Base-by-base conservation (phyloP, 2,888 invertebrate species). In the Junonia oenone region DNA sequence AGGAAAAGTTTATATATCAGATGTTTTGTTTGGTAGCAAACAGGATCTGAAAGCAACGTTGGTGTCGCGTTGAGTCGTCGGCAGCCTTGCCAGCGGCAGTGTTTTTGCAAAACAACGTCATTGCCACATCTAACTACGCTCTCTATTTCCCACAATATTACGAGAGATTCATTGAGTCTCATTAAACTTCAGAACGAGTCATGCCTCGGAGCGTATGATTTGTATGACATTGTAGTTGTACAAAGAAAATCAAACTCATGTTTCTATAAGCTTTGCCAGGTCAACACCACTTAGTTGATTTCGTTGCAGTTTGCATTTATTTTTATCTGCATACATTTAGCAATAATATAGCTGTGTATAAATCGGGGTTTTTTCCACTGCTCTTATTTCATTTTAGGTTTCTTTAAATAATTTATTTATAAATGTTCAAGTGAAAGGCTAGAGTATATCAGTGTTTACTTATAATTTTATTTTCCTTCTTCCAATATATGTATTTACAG, bases 31-130 rank as follows among this genome's bases (percentile, higher is more conserved):
- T 2, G 17, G 19, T 4, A 43, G 35, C 63, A 62, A 62, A 66
- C 68, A 63, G 71, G 75, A 80, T 79, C 78, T 72, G 48, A 55
- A 49, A 31, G 49, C 45, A 55, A 43, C 17, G 49, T 55, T 35
- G 43, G 55, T 48, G 49, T 74, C 63, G 62, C 60, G 63, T 55
- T 61, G 62, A n/a, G 22, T 13, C n/a, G 74, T 69, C 74, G 75
- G 70, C 80, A 82, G 78, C 83, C 84, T 86, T 83, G 86, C 82
- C 78, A 64, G 75, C 67, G 79, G 84, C 83, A 69, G 62, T 72
- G 78, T 81, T 81, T 83, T 79, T 81, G 82, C 84, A 81, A 84
- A 83, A 81, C 81, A 79, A 76, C 70, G 71, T 58, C 69, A 71
- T 86, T 84, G 78, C 85, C 75, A 77, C 78, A 81, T 72, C 72